Evolutionary conservation across 2,888 invertebrate species (phyloP).

Genomic region (Brachyptera risi): DNA sequence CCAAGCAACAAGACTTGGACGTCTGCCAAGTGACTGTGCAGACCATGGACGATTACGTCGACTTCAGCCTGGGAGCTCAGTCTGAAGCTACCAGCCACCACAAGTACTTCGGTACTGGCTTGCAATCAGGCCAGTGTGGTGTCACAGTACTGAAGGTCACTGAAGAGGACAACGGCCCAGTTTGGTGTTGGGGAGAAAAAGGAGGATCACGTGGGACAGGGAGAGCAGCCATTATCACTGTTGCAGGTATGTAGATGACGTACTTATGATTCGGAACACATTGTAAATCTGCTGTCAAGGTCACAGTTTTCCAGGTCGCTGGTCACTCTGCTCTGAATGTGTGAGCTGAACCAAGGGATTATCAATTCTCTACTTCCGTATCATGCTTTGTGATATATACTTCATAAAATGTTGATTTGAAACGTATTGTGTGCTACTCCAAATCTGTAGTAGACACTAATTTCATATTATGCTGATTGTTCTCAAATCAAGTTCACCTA

Average conservation of each 20-base stretch:
- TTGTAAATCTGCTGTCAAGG: no score
- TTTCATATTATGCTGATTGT: no score
- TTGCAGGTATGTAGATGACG: neutral
- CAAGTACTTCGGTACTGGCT: neutral
- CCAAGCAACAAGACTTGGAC: neutral
- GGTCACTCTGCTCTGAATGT: no score
- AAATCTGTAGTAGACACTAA: no score
- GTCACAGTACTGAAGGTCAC: neutral
- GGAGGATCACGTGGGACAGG: neutral
- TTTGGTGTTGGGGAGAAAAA: neutral
- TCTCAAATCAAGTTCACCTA: no score
- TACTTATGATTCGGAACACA: no score
- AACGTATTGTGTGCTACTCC: no score
- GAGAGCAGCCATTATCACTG: constrained; percentile 1
- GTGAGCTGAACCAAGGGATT: no score
- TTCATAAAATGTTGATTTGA: no score
- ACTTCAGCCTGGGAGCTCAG: neutral
- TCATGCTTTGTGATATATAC: no score
- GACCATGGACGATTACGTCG: neutral
- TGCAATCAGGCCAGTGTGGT: neutral
- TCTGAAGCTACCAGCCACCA: neutral
- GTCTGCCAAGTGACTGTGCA: neutral
- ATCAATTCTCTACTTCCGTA: no score
- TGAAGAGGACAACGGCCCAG: neutral
- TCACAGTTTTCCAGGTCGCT: no score